Base-by-base conservation (phyloP, 2,888 invertebrate genomes). In the Synanthedon myopaeformis region DNA sequence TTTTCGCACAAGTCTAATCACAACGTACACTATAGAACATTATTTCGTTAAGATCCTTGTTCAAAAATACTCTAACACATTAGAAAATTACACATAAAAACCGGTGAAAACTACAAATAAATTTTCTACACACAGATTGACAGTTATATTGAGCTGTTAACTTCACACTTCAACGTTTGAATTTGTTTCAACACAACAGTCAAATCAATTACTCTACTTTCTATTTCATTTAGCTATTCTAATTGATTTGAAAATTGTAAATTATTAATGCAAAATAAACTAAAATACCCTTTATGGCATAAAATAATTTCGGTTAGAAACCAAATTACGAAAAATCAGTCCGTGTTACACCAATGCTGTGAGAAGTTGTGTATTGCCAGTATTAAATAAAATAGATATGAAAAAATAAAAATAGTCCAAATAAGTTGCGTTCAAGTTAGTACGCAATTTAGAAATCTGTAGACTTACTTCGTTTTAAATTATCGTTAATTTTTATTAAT, bases 101-200 rank as follows among this genome's bases (percentile, higher is more conserved):
- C 87, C 87, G 87, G 86, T 85, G 85, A 84, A 85, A 84, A 87
- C 82, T 82, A 84, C 81, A 83, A 85, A 83, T 83, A 84, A 85
- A 82, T 87, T 35, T 87, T 86, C 86, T 86, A 85, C 83, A 85
- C 80, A 81, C 81, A 83, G 79, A 87, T 79, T 87, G 88, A 87
- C 87, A 88, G 87, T 85, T 87, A 85, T 79, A 82, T 79, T 80
- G 82, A 82, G 82, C 83, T 58, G 62, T 58, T 85, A 86, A 81
- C 82, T 81, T 75, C 85, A 81, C 82, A 87, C 87, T 87, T 88
- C 87, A 84, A 85, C 85, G 82, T 86, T 88, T 87, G 76, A 88
- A 87, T 87, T 85, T 84, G 83, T 85, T 85, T 85, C 79, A 80
- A 79, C 78, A 73, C 76, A 78, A 77, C 70, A 83, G 85, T 85